Base-by-base conservation (phyloP, 1,140 invertebrate genomes). In the Eriosoma lanigerum region DNA sequence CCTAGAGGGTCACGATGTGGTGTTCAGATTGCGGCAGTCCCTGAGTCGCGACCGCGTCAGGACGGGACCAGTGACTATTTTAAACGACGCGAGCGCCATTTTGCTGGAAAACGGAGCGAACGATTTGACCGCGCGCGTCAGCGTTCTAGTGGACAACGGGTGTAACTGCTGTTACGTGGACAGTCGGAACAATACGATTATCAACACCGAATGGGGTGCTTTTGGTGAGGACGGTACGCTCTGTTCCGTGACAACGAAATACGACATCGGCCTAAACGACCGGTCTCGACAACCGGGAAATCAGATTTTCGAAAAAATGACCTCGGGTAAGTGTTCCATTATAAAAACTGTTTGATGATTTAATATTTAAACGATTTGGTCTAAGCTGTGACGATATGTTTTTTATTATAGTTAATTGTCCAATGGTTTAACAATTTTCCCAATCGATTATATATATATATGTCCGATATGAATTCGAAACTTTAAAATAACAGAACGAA, bases 281-380 rank as follows among this genome's bases (percentile, higher is more conserved):
- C 19, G 19, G 9, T 44, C 72, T 12, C 19, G 5, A 12, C 8
- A 32, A 12, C 72, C 72, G 19, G 52, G 52, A 1, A 38, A 12
- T 5, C 72, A 56, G 5, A 75, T 38, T 56, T 75, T 56, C 29
- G 29, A 75, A 21, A 75, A 75, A 44, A 38, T 56, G 52, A 54
- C 52, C 8, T 75, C 52, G n/a, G 52, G 72, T 17, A 24, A 75
- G 70, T 72, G 32, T 8, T n/a, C n/a, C n/a, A n/a, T n/a, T n/a
- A n/a, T n/a, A n/a, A n/a, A n/a, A n/a, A n/a, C n/a, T n/a, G n/a
- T n/a, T n/a, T n/a, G n/a, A n/a, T n/a, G n/a, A n/a, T n/a, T n/a
- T n/a, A n/a, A n/a, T n/a, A n/a, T n/a, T n/a, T n/a, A n/a, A n/a
- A n/a, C n/a, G n/a, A n/a, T n/a, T n/a, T n/a, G n/a, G n/a, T n/a